Evolutionary conservation across 2,888 invertebrate species (phyloP), one percentile per base, ranked within the genome.

Genomic region (Cosmorhoe ocellata): DNA sequence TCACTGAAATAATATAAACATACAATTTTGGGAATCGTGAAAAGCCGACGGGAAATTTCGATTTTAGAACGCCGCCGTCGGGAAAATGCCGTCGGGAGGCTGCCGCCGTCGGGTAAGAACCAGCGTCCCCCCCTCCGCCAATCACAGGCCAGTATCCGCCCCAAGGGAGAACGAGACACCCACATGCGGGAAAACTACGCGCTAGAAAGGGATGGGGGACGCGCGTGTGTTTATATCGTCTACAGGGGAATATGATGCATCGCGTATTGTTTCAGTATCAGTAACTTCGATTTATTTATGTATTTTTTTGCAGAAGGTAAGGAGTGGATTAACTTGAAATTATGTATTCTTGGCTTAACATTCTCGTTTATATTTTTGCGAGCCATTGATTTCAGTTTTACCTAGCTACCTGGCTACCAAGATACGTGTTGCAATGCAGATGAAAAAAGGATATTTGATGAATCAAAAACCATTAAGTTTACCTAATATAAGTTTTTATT

Each of bases 181-280:
- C 10, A 28, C 52, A 76, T 76, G 53, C 71, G 69, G 84, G 63
- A 84, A 84, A 86, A 44, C 72, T 1, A 7, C 30, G 43, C 27
- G 74, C 7, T 3, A 53, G 76, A 83, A 39, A 59, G 69, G 59
- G 81, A 82, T 55, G 52, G 69, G 65, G 48, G 61, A 62, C 61
- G 71, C 78, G 84, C 86, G 83, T 88, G 83, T 83, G 81, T 80
- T 78, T 79, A 80, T 74, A 72, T 36, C 71, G 66, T 44, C 66
- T 71, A 73, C 74, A n/a, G 79, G 82, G 84, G 82, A 87, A 83
- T 84, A 86, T 85, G 88, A 88, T 89, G 87, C 89, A 89, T 86
- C 80, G 79, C 82, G 84, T n/a, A n/a, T 84, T 88, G 84, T 88
- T 86, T 84, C 81, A 85, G 78, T 85, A 88, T 86, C 82, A 77